Base-by-base conservation (phyloP, 2,888 invertebrate genomes). In the Drosophila anomelani region DNA sequence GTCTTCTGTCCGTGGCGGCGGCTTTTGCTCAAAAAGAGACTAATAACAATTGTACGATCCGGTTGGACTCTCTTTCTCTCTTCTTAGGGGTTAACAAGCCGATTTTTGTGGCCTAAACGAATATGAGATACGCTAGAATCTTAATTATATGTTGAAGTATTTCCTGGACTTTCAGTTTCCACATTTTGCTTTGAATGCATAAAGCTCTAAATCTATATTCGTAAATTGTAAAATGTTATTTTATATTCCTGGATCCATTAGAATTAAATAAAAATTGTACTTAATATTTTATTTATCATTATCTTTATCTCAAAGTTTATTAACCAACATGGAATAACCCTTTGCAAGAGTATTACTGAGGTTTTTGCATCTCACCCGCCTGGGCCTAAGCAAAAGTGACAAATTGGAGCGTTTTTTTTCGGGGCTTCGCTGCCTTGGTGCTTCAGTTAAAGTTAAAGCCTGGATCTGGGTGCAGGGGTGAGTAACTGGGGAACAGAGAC, bases 1-100 rank as follows among this genome's bases (percentile, higher is more conserved):
- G 34, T 34, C 39, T 17, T 26, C 66, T 47, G 57, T 54, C 55
- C 46, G 53, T 38, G 49, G 47, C 72, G 85, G 72, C 88, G 82
- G 88, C 82, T 74, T 81, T 78, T 78, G 47, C 85, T 87, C 82
- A 82, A 88, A 67, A 85, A 83, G 88, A 83, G 74, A 77, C 81
- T 83, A 88, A 85, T 88, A 84, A 85, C 87, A 86, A 86, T 85
- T 88, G 81, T 76, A 75, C 76, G 87, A 85, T 86, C 87, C 73
- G 77, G 73, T 83, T 84, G 75, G 78, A 70, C 53, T 55, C 66
- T 67, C 69, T 72, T 75, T 66, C 58, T 72, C 68, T 80, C 77
- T 69, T 78, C 76, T 67, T 55, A 57, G 26, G 53, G 62, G 69
- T 69, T 80, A 85, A 77, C 64, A 73, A 70, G 69, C 34, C 13